phyloP scores from a whole-genome alignment of 2,797 vertebrate genomes.

The Peromyscus aztecus region DNA sequence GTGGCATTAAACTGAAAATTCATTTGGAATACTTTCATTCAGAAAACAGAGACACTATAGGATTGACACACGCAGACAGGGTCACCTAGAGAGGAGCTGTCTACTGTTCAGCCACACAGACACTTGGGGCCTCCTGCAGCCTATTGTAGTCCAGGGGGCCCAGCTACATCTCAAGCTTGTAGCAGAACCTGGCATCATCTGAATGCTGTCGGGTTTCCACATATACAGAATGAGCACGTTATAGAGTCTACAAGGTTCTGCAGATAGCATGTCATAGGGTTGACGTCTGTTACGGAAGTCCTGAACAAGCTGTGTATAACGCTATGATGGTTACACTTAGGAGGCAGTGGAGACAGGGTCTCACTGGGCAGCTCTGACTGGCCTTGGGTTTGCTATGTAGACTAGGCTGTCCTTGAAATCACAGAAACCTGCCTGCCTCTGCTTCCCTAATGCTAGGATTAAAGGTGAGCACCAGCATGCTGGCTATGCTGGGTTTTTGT shows the following conservation, averaged over 20 bases:
- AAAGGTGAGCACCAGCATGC: background rate
- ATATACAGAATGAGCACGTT: background rate
- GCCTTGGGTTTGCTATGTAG: background rate
- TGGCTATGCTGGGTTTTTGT: background rate
- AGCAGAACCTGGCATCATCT: background rate
- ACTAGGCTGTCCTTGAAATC: background rate
- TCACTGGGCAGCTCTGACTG: background rate
- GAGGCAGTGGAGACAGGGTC: background rate
- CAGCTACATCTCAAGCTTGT: background rate
- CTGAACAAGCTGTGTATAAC: background rate
- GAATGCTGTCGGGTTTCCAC: background rate
- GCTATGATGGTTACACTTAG: background rate
- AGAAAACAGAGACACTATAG: background rate
- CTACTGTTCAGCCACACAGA: background rate
- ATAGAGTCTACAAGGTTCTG: background rate
- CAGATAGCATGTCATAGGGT: background rate
- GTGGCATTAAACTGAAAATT: background rate
- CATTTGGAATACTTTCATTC: background rate
- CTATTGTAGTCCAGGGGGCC: background rate
- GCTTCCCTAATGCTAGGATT: background rate
- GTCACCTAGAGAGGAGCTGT: no score
- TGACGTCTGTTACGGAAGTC: background rate
- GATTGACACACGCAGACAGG: background rate
- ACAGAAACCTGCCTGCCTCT: background rate
- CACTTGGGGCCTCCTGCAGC: background rate